phyloP scores from a whole-genome alignment of 2,113 vertebrate species.

The Hyperoodon ampullatus region DNA sequence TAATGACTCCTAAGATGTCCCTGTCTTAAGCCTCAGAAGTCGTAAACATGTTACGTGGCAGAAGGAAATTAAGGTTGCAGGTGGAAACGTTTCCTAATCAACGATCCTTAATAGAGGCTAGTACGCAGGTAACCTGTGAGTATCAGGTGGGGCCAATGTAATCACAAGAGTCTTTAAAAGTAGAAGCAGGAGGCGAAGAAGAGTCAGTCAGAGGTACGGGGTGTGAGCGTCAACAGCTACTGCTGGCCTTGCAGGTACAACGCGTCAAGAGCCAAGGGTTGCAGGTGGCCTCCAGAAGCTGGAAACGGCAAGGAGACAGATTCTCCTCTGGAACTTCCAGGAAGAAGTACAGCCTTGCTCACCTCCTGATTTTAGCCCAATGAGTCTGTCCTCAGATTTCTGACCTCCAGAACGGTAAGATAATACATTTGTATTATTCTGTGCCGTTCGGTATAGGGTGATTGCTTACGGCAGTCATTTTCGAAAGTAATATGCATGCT shows the following conservation, averaged over 20 bases:
- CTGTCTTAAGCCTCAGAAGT: not conserved
- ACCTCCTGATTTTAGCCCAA: not conserved
- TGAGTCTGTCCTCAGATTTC: not conserved
- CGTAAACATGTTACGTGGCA: not conserved
- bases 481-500: not conserved
- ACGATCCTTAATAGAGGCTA: not conserved
- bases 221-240: too few species aligned
- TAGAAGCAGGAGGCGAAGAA: not conserved
- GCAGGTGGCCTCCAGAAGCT: not conserved
- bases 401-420: not conserved
- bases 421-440: not conserved
- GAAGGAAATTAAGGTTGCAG: not conserved
- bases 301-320: not conserved
- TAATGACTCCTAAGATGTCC: not conserved
- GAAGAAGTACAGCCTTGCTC: not conserved
- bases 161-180: not conserved
- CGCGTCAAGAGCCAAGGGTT: too few species aligned
- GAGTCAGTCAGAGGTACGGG: not conserved
- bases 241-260: not conserved
- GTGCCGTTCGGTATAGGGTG: not conserved
- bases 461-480: not conserved
- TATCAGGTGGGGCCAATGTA: not conserved
- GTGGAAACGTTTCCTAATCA: not conserved
- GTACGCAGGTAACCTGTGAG: fast-evolving
- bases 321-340: not conserved